Evolutionary conservation across 2,888 invertebrate species (phyloP).

Genomic region (Eupeodes luniger): DNA sequence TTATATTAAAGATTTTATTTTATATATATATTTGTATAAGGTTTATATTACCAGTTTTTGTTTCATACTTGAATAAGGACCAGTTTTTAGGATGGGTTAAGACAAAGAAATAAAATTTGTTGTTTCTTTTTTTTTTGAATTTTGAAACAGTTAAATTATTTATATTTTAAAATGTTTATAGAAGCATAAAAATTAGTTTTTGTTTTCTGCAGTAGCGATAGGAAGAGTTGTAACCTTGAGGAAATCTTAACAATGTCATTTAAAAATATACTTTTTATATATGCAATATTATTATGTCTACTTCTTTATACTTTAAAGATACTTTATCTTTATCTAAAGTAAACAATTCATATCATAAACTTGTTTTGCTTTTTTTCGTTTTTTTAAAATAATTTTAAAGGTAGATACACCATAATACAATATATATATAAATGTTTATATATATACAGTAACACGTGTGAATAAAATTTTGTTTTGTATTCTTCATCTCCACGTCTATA

Average conservation of each 20-base stretch:
- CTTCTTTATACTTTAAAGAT: not conserved
- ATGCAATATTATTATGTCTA: not conserved
- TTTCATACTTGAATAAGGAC: not conserved
- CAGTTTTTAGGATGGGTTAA: slow-evolving; percentile 11
- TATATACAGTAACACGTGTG: slow-evolving; percentile 48
- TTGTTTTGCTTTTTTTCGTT: slow-evolving; percentile 1
- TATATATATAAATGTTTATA: too few species aligned
- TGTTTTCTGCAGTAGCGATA: not conserved
- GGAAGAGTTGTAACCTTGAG: slow-evolving; percentile 11
- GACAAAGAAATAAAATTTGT: not conserved
- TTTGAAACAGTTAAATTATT: slow-evolving; percentile 8
- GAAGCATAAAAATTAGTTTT: not conserved
- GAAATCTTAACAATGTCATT: slow-evolving; percentile 4
- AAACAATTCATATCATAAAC: slow-evolving; percentile 26
- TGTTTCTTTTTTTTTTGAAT: not conserved
- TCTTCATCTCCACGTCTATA: slow-evolving; percentile 39
- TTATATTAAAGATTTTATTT: slow-evolving; percentile 19
- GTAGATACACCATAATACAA: not conserved
- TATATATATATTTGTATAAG: slow-evolving; percentile 8
- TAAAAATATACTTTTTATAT: not conserved
- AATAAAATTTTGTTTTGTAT: slow-evolving; percentile 19
- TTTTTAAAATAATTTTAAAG: not conserved
- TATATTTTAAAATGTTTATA: not conserved
- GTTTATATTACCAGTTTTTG: slow-evolving; percentile 9
- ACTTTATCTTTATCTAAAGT: slow-evolving; percentile 12